Percentiles rank a stretch among this genome's conserved stretches.
Conservation (phyloP, 2,113 vertebrate genomes). For the Coracopsis vasa region DNA sequence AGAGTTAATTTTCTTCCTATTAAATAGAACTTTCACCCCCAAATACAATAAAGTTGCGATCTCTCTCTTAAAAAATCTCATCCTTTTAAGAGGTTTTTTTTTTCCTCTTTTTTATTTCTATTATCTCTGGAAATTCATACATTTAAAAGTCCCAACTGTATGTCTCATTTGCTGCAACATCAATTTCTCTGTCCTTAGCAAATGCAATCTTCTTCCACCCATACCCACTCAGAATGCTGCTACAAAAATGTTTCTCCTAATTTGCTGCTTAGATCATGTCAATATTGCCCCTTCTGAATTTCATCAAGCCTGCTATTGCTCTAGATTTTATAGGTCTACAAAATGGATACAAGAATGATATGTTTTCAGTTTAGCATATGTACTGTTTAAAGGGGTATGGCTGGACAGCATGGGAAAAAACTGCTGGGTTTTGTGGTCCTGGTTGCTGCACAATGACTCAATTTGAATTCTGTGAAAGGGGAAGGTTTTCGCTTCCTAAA, state of each 20-base stretch:
- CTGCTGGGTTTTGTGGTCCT: neutral
- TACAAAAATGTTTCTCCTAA: neutral
- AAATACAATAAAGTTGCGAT: neutral
- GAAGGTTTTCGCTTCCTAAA: neutral
- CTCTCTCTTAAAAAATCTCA: neutral
- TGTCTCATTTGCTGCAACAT: conserved; percentile 15
- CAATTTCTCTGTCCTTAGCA: conserved; percentile 18
- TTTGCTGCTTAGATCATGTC: neutral
- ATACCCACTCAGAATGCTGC: neutral
- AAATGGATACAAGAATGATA: neutral
- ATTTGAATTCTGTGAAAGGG: neutral
- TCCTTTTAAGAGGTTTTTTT: neutral
- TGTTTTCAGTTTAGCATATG: neutral
- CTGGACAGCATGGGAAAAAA: neutral
- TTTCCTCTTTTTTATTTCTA: neutral
- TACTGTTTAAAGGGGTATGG: neutral
- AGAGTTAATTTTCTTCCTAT: neutral
- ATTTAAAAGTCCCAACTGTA: neutral
- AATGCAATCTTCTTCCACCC: neutral
- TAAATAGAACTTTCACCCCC: neutral
- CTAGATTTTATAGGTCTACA: neutral
- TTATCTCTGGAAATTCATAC: neutral
- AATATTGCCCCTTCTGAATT: neutral
- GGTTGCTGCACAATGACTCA: neutral
- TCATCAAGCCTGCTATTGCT: neutral